A percentile compares a stretch with the other conserved stretches of the same genome.
These are phyloP conservation scores for Tiaroga cobitis DNA, from an alignment of 2,797 vertebrate genomes.

Conservation along the genomic window DNA sequence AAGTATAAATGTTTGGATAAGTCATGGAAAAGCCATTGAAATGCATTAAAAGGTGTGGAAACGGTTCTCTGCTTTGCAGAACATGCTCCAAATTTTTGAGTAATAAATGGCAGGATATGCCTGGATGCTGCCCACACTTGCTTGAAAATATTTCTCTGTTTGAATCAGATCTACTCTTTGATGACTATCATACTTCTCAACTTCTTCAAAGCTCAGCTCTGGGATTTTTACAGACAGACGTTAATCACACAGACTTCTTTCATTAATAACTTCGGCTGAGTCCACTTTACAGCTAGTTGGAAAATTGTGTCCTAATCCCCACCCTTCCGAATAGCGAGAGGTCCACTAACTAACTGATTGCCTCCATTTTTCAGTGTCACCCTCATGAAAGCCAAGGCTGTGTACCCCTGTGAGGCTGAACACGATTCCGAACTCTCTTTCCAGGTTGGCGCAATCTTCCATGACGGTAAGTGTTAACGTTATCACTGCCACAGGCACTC, in stretches of 20 bases:
- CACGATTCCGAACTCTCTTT: conserved; percentile 97
- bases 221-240: conserved; percentile 3
- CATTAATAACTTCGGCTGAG: conserved; percentile 14
- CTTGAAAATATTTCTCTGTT: conserved; percentile 27
- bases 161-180: not conserved
- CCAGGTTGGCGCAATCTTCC: conserved; percentile 95
- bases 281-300: conserved; percentile 34
- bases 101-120: conserved; percentile 16
- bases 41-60: not conserved
- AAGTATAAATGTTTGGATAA: not conserved
- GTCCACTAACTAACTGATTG: conserved; percentile 78
- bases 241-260: conserved; percentile 33
- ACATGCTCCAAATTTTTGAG: not conserved
- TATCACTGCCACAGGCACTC: conserved; percentile 74
- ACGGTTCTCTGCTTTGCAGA: not conserved
- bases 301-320: conserved; percentile 46
- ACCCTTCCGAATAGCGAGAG: conserved; percentile 25
- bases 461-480: conserved; percentile 89
- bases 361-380: conserved; percentile 82
- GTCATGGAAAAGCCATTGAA: not conserved
- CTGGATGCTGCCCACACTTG: not conserved
- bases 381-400: conserved; percentile 90
- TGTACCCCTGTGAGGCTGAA: conserved; percentile 95
- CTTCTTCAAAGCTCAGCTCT: conserved; percentile 12
- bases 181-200: conserved; percentile 20